A percentile compares a stretch with the other conserved stretches of the same genome.
Conservation (phyloP, 2,797 vertebrate species). For the Fistularia commersonii region DNA sequence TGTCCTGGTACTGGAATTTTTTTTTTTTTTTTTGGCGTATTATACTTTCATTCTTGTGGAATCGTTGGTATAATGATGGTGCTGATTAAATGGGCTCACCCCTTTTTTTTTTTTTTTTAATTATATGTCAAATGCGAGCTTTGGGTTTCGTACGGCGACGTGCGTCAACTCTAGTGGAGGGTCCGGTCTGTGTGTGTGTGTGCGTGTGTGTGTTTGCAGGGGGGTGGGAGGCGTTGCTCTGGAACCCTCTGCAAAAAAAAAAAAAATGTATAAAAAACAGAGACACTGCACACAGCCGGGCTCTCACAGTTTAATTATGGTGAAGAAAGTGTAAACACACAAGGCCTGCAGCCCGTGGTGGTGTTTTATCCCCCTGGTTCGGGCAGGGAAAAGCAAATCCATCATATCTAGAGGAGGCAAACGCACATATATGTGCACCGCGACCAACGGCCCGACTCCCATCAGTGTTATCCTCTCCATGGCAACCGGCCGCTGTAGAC, state of each 20-base stretch:
- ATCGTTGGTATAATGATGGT: conserved; percentile 68
- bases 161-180: conserved; percentile 30
- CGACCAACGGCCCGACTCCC: too few species aligned
- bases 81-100: conserved; percentile 65
- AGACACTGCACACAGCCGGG: conserved; percentile 53
- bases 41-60: conserved; percentile 74
- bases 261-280: conserved; percentile 4
- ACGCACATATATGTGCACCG: too few species aligned
- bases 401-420: too few species aligned
- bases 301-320: conserved; percentile 42
- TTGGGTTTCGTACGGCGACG: conserved; percentile 52
- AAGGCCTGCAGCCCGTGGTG: conserved; percentile 38
- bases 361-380: conserved; percentile 29
- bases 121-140: conserved; percentile 60
- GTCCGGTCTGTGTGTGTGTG: conserved; percentile 30
- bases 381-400: conserved; percentile 10
- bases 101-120: conserved; percentile 57
- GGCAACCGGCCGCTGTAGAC: conserved; percentile 64
- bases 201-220: too few species aligned
- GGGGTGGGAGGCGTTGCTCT: conserved; percentile 39
- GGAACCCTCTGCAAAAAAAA: conserved; percentile 43
- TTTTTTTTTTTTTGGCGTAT: conserved; percentile 58
- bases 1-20: conserved; percentile 64
- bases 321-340: conserved; percentile 42
- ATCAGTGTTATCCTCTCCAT: conserved; percentile 69